Evolutionary conservation across 2,797 vertebrate species (phyloP), one percentile per base, ranked within the genome.

Genomic region (Orestias chungarensis): DNA sequence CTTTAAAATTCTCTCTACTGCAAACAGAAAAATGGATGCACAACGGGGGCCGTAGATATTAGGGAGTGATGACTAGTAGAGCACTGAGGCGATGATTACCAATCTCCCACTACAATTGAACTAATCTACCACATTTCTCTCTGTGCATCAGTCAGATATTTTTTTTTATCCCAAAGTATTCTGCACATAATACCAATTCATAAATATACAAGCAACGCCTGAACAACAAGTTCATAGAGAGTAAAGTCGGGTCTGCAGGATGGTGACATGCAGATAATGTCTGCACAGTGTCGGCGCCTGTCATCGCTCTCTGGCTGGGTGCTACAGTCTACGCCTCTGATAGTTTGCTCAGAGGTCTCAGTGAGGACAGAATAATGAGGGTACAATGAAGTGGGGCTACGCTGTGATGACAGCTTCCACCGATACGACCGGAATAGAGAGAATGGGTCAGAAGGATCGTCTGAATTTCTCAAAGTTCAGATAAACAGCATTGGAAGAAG

Each of bases 1-100:
- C 76, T 74, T 77, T 69, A 57, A 71, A 70, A 57, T 70, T 69
- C 50, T 81, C 70, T 64, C 47, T n/a, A 49, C 31, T 64, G 61
- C 46, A 66, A 6, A 40, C 31, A 33, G 33, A 23, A 31, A 54
- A 4, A 49, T 25, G 73, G 71, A 46, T 42, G 47, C 20, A 25
- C 10, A 20, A 4, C 35, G 50, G 33, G 25, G 46, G 44, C 17
- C 42, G 69, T 49, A 6, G 44, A 14, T 35, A 25, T 38, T 20
- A 38, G 7, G 25, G 20, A 54, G 49, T 35, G 33, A 20, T 52
- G 59, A 35, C 12, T 10, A 33, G 67, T 5, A 27, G 27, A 70
- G 27, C 42, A n/a, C 54, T n/a, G 52, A 67, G 43, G 66, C 64
- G 71, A 81, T 89, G 87, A 92, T 91, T 91, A 88, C 67, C 78